Evolutionary conservation across 2,888 invertebrate genomes (phyloP).

Genomic region (Platerodrilus igneus): DNA sequence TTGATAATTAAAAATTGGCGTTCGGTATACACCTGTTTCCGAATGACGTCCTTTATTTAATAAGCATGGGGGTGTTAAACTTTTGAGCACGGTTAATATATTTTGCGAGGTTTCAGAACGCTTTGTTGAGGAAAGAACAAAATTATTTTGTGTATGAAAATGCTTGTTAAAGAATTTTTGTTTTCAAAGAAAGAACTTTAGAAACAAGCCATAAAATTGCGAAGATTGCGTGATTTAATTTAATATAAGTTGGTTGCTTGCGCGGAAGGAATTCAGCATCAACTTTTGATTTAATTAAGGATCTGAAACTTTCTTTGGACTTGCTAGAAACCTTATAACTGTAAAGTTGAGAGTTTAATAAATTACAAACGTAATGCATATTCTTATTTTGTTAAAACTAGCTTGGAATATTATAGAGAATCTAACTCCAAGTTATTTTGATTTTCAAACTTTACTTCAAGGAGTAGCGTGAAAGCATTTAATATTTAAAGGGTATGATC

Average conservation of each 20-base stretch:
- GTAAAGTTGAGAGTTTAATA: slow-evolving; percentile 33
- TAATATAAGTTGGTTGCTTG: slow-evolving; percentile 32
- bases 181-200: slow-evolving; percentile 16
- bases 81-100: too few species aligned
- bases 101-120: too few species aligned
- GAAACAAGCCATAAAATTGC: slow-evolving; percentile 22
- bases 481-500: too few species aligned
- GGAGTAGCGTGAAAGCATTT: too few species aligned
- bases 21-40: too few species aligned
- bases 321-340: slow-evolving; percentile 35
- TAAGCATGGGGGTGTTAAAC: too few species aligned
- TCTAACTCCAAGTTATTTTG: too few species aligned
- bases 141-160: slow-evolving; percentile 10
- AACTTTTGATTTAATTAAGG: slow-evolving; percentile 39
- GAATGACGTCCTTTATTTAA: too few species aligned
- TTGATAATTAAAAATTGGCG: slow-evolving; percentile 17
- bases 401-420: too few species aligned
- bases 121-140: too few species aligned
- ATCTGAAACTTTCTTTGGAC: slow-evolving; percentile 33
- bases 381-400: too few species aligned
- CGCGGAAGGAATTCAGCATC: slow-evolving; percentile 31
- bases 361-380: slow-evolving; percentile 10
- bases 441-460: too few species aligned
- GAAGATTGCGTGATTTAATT: slow-evolving; percentile 33
- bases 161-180: slow-evolving; percentile 11